phyloP scores from a whole-genome alignment of 2,113 vertebrate species.

The Charadrius vociferus region DNA sequence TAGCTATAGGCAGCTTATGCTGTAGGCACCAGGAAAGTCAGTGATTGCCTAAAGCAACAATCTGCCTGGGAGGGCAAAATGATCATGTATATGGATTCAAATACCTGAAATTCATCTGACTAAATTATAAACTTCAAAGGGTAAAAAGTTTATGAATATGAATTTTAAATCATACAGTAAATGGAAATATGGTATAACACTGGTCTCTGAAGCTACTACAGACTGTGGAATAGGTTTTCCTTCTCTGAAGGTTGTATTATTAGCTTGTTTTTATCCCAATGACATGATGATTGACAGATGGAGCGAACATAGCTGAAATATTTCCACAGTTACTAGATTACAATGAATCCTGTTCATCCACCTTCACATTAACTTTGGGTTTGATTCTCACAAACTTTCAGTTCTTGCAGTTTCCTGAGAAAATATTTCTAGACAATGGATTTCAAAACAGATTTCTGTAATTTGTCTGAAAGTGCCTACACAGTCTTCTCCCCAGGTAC shows the following conservation, averaged over 20 bases:
- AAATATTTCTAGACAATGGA: not conserved
- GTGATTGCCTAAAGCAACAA: not conserved
- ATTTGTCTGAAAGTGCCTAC: not conserved
- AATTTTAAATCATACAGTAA: not conserved
- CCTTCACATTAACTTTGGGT: not conserved
- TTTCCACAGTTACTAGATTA: not conserved
- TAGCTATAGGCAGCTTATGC: not conserved
- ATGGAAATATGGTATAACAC: not conserved
- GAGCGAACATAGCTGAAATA: not conserved
- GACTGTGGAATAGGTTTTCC: not conserved
- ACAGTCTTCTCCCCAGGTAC: not conserved
- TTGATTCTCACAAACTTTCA: not conserved
- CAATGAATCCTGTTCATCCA: not conserved
- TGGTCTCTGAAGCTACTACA: not conserved
- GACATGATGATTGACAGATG: not conserved
- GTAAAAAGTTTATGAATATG: not conserved
- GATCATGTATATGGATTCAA: not conserved
- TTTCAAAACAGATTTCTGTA: not conserved
- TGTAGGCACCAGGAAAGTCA: not conserved
- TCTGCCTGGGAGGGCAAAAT: not conserved
- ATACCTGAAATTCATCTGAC: not conserved
- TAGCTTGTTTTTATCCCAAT: not conserved
- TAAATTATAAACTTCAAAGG: not conserved
- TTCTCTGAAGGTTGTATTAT: not conserved
- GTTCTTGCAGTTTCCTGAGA: not conserved